Percentiles rank a stretch among this genome's conserved stretches.
These are phyloP conservation scores for Pipa parva DNA, from an alignment of 2,113 vertebrate species.

Conservation along the genomic window DNA sequence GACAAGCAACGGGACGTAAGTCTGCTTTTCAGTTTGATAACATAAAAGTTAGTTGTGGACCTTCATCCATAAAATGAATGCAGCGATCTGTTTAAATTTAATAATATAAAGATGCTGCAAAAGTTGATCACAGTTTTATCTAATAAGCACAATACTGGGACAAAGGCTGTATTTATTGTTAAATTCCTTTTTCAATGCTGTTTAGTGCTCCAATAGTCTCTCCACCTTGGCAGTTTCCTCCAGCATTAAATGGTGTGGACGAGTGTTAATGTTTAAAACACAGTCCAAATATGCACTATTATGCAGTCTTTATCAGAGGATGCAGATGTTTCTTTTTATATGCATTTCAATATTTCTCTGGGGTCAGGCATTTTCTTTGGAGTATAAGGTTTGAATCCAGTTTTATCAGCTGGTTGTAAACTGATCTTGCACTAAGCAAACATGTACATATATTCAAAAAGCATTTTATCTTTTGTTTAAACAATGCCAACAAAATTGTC, in stretches of 20 bases:
- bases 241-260: conserved; percentile 18
- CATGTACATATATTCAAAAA: conserved; percentile 42
- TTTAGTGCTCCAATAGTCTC: not conserved
- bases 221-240: conserved; percentile 10
- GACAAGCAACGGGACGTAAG: conserved; percentile 67
- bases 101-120: conserved; percentile 63
- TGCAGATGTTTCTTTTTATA: conserved; percentile 32
- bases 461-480: conserved; percentile 40
- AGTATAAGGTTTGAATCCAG: not conserved
- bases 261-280: conserved; percentile 26
- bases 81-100: conserved; percentile 63
- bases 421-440: conserved; percentile 22
- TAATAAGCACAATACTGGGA: conserved; percentile 80
- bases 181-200: not conserved
- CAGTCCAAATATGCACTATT: conserved; percentile 33
- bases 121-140: conserved; percentile 69
- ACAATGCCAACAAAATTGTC: not conserved
- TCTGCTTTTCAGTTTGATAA: conserved; percentile 73
- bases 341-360: conserved; percentile 21
- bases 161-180: conserved; percentile 41
- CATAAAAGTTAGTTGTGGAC: conserved; percentile 65
- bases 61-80: conserved; percentile 65
- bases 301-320: conserved; percentile 28
- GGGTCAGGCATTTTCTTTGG: not conserved
- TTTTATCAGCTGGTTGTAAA: conserved; percentile 15